These are phyloP conservation scores for Echinarachnius parma DNA, from an alignment of 53 echinoderm and acorn worm species.

Conservation along the genomic window DNA sequence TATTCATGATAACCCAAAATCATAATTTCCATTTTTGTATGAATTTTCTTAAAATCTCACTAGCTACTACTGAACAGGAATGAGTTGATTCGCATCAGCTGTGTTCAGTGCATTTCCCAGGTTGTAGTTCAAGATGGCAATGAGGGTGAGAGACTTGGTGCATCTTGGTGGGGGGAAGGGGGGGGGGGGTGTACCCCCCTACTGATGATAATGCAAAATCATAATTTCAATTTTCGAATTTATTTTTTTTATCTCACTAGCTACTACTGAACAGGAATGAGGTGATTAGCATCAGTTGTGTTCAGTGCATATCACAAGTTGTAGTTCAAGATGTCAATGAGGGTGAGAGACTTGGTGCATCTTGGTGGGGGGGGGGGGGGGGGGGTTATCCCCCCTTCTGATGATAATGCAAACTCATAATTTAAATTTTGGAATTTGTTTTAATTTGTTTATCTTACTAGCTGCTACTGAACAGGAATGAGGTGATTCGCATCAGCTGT, in stretches of 20 bases:
- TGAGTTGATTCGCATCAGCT: conserved; percentile 56
- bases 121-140: conserved; percentile 50
- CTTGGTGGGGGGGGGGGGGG: not conserved
- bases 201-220: too few species aligned
- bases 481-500: conserved; percentile 57
- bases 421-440: too few species aligned
- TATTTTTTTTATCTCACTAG: conserved; percentile 48
- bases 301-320: conserved; percentile 65
- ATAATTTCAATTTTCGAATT: too few species aligned
- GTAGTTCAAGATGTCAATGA: too few species aligned
- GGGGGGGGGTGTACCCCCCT: too few species aligned
- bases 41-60: too few species aligned
- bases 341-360: not conserved
- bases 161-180: not conserved
- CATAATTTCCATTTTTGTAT: too few species aligned
- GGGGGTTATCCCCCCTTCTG: too few species aligned
- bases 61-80: conserved; percentile 70
- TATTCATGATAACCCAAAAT: too few species aligned
- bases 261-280: conserved; percentile 63
- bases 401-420: too few species aligned
- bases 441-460: conserved; percentile 36
- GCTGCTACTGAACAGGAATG: conserved; percentile 66
- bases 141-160: not conserved
- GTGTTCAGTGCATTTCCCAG: conserved; percentile 68
- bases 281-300: conserved; percentile 58